Conservation (phyloP, 2,113 vertebrate species). For the Eudyptes chrysolophus region DNA sequence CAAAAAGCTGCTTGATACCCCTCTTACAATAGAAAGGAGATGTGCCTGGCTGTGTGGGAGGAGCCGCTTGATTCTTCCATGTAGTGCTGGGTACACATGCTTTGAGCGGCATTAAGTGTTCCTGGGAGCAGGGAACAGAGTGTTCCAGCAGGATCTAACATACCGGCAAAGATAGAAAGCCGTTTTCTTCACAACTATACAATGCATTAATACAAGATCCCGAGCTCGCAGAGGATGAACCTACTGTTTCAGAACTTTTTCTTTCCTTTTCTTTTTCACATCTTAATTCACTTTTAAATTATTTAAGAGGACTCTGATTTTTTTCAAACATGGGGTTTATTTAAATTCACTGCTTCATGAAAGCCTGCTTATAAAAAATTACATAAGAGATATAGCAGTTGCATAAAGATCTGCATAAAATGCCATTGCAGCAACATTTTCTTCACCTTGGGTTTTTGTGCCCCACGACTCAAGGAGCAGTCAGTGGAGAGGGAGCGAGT, state of each 20-base stretch:
- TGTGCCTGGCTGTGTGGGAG: conserved; percentile 55
- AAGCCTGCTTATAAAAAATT: neutral
- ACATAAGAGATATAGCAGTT: neutral
- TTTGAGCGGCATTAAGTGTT: conserved; percentile 9
- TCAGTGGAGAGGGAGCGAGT: neutral
- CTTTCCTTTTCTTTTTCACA: neutral
- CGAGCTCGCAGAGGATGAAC: neutral
- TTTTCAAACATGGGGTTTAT: neutral
- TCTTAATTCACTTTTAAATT: neutral
- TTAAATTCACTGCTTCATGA: neutral
- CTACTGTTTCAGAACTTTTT: neutral
- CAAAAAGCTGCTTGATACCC: conserved; percentile 22
- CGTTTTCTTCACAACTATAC: neutral
- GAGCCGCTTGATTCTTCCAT: neutral
- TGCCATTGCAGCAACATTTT: neutral
- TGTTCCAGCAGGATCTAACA: conserved; percentile 52
- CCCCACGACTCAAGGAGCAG: neutral
- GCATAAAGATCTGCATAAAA: neutral
- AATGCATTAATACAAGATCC: neutral
- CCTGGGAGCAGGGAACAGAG: conserved; percentile 37
- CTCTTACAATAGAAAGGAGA: conserved; percentile 22
- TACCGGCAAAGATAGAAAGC: conserved; percentile 48
- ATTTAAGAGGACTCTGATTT: neutral
- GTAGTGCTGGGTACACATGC: neutral
- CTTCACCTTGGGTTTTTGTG: neutral